Conservation (phyloP, 2,888 invertebrate species). For the Leptarthrus brevirostris region DNA sequence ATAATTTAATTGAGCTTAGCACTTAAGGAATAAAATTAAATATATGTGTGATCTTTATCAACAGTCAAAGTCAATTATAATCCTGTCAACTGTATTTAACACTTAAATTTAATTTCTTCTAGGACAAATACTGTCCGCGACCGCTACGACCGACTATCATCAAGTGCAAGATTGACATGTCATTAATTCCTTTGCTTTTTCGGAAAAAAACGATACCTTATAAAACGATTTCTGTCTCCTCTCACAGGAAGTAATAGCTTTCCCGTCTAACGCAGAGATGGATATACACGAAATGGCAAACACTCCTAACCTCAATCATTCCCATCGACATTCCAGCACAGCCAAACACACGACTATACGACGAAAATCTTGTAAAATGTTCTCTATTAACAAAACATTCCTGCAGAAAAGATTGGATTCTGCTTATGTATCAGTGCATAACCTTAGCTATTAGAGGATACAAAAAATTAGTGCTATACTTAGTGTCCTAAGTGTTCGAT, state of each 20-base stretch:
- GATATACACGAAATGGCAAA: constrained; percentile 35
- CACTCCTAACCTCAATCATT: constrained; percentile 29
- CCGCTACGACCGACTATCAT: too few species aligned
- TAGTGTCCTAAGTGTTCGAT: constrained; percentile 20
- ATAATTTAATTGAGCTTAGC: too few species aligned
- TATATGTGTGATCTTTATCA: too few species aligned
- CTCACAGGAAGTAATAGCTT: constrained; percentile 16
- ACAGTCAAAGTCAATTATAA: too few species aligned
- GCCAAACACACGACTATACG: background rate
- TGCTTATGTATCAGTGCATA: background rate
- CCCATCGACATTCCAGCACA: constrained; percentile 12
- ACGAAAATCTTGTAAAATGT: constrained; percentile 33
- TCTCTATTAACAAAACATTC: constrained; percentile 15
- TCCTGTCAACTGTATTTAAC: too few species aligned
- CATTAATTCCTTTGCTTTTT: constrained; percentile 29
- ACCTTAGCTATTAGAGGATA: background rate
- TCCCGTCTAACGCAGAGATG: constrained; percentile 17
- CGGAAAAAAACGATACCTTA: background rate
- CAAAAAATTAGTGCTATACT: constrained; percentile 25
- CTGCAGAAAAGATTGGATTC: background rate
- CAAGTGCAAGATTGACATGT: constrained; percentile 19
- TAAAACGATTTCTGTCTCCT: background rate
- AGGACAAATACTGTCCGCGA: too few species aligned
- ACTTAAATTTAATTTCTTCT: too few species aligned
- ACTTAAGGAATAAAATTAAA: too few species aligned